Percentiles rank a stretch among this genome's conserved stretches.
phyloP scores from a whole-genome alignment of 2,113 vertebrate genomes.

The Ranitomeya variabilis region DNA sequence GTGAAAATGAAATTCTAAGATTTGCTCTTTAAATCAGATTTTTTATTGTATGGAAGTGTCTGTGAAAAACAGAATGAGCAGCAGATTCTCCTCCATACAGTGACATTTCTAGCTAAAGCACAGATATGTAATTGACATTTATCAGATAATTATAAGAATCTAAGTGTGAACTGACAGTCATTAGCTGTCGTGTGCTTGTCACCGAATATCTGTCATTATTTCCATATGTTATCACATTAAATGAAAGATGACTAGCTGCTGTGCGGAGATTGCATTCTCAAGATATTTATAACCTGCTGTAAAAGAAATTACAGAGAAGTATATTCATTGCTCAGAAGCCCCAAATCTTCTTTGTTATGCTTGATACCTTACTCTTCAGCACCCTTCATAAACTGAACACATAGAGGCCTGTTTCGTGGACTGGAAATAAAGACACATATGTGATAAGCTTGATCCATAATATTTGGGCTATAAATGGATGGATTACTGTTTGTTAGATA shows the following conservation, averaged over 20 bases:
- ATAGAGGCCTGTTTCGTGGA: background rate
- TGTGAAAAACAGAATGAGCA: slow-evolving; percentile 55
- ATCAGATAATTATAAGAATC: slow-evolving; percentile 59
- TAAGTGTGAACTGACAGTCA: slow-evolving; percentile 58
- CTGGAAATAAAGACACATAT: background rate
- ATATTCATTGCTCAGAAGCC: background rate
- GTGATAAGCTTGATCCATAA: background rate
- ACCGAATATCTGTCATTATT: slow-evolving; percentile 56
- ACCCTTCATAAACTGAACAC: background rate
- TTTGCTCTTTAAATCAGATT: background rate
- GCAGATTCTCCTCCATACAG: slow-evolving; percentile 52
- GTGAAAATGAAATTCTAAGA: background rate
- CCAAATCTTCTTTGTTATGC: background rate
- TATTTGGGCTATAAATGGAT: background rate
- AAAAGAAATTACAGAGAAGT: background rate
- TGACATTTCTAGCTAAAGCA: slow-evolving; percentile 57
- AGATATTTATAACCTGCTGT: slow-evolving; percentile 48
- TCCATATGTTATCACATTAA: slow-evolving; percentile 59
- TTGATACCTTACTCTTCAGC: background rate
- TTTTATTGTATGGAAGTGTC: slow-evolving; percentile 24
- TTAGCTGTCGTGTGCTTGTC: slow-evolving; percentile 56
- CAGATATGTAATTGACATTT: slow-evolving; percentile 55
- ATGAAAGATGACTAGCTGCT: slow-evolving; percentile 53
- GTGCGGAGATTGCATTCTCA: slow-evolving; percentile 39
- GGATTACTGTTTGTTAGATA: background rate